Conservation (phyloP, 2,113 vertebrate genomes). For the Sinocyclocheilus grahami region DNA sequence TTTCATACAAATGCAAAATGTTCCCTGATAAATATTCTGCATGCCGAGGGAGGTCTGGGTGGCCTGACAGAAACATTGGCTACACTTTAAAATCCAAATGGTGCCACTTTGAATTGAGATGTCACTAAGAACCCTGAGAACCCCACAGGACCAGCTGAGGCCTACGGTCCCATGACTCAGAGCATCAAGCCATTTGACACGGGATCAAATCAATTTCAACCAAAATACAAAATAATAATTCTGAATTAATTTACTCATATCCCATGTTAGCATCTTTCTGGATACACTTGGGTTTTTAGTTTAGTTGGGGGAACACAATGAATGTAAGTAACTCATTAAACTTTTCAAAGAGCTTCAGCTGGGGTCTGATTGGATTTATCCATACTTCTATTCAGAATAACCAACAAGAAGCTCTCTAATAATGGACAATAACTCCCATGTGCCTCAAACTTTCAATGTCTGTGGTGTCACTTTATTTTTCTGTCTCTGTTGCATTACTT, state of each 20-base stretch:
- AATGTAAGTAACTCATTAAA: slow-evolving; percentile 34
- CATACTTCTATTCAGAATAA: slow-evolving; percentile 30
- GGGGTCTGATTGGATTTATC: slow-evolving; percentile 56
- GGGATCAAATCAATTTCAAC: slow-evolving; percentile 24
- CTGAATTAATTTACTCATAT: slow-evolving; percentile 12
- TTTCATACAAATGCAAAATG: slow-evolving; percentile 47
- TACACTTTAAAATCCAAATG: slow-evolving; percentile 43
- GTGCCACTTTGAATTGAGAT: slow-evolving; percentile 40
- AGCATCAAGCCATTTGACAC: slow-evolving; percentile 5
- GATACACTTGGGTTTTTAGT: slow-evolving; percentile 3
- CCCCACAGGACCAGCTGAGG: neutral
- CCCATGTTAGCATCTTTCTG: neutral
- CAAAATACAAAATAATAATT: slow-evolving; percentile 21
- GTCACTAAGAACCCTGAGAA: slow-evolving; percentile 15
- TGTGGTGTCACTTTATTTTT: slow-evolving; percentile 19
- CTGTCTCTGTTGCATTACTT: slow-evolving; percentile 16
- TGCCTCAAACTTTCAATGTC: slow-evolving; percentile 47
- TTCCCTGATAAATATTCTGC: slow-evolving; percentile 55
- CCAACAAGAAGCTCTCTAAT: slow-evolving; percentile 48
- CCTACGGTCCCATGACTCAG: neutral
- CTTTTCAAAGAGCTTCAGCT: slow-evolving; percentile 35
- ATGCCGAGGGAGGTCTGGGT: slow-evolving; percentile 2
- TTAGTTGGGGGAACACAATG: slow-evolving; percentile 25
- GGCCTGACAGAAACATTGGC: slow-evolving; percentile 29
- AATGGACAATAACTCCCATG: slow-evolving; percentile 49